phyloP scores from a whole-genome alignment of 2,888 invertebrate species.

The Suillia variegata region DNA sequence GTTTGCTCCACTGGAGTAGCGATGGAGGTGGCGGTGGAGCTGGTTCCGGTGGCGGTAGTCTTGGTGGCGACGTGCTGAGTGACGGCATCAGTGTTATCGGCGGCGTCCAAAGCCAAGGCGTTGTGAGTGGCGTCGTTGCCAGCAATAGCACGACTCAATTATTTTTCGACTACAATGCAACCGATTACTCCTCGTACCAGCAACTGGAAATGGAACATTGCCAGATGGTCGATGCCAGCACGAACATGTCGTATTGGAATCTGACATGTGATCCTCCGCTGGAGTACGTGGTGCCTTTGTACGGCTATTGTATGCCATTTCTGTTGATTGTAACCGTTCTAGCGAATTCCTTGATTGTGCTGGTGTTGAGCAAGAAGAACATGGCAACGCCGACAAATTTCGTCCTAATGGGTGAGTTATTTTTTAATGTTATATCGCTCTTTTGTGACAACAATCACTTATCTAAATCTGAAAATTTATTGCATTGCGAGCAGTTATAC shows the following conservation, averaged over 20 bases:
- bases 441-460: too few relatives aligned
- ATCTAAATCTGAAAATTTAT: too few relatives aligned
- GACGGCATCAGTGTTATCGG: slow-evolving; percentile 21
- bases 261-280: slow-evolving; percentile 58
- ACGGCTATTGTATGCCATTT: slow-evolving; percentile 70
- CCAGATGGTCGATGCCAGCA: slow-evolving; percentile 35
- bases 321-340: slow-evolving; percentile 86
- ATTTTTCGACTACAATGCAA: slow-evolving; percentile 33
- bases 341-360: slow-evolving; percentile 88
- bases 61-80: background rate
- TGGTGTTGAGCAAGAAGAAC: slow-evolving; percentile 86
- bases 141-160: slow-evolving; percentile 26
- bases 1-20: slow-evolving; percentile 36
- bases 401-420: slow-evolving; percentile 77
- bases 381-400: slow-evolving; percentile 90
- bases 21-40: slow-evolving; percentile 3
- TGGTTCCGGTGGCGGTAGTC: background rate
- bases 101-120: slow-evolving; percentile 22
- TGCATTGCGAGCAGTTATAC: too few relatives aligned
- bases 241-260: slow-evolving; percentile 56
- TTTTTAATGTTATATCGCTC: too few relatives aligned
- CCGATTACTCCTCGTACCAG: slow-evolving; percentile 39
- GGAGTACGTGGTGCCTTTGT: slow-evolving; percentile 56
- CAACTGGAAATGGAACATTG: slow-evolving; percentile 40
- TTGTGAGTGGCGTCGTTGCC: background rate